Evolutionary conservation across 2,888 invertebrate species (phyloP).

Genomic region (Macaria notata): DNA sequence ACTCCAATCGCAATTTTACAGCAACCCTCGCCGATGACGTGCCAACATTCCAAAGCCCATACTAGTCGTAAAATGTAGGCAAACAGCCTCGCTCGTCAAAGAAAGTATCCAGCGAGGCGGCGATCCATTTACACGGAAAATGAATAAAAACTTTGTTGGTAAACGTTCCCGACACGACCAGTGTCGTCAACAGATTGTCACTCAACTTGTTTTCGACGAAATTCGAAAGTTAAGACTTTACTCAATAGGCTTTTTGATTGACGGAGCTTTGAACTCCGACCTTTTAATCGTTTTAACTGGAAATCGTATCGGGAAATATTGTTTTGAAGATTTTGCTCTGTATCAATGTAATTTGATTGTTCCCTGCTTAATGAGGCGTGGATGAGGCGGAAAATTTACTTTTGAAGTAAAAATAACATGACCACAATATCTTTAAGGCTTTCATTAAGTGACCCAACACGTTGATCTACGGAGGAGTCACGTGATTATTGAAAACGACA

Average conservation of each 20-base stretch:
- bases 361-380: no score
- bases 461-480: no score
- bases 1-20: no score
- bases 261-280: conserved; percentile 11
- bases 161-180: conserved; percentile 40
- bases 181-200: conserved; percentile 40
- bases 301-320: neutral
- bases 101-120: conserved; percentile 50
- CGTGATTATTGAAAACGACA: no score
- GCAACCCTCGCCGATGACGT: no score
- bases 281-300: neutral
- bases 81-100: conserved; percentile 47
- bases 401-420: no score
- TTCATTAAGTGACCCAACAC: no score
- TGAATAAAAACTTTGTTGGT: conserved; percentile 46
- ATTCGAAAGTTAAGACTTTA: conserved; percentile 19
- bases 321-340: neutral
- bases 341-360: no score
- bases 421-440: no score
- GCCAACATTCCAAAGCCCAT: neutral
- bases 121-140: conserved; percentile 55
- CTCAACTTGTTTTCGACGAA: conserved; percentile 25
- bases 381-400: no score
- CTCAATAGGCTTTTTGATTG: conserved; percentile 24
- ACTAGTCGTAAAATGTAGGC: conserved; percentile 8